phyloP scores from a whole-genome alignment of 2,113 vertebrate species.

The Fregetta grallaria region DNA sequence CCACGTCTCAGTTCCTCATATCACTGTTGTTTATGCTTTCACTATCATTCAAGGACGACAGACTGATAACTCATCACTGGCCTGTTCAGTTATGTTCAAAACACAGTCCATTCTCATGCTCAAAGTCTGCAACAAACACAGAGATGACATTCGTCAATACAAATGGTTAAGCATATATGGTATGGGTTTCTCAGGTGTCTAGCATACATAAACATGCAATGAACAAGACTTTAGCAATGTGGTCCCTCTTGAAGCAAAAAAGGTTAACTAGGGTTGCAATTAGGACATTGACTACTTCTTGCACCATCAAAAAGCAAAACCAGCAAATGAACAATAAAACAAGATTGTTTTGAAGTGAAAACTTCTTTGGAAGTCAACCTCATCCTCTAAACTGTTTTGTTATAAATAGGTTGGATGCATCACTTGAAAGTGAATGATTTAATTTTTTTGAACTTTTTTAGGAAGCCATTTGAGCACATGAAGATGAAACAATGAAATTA shows the following conservation, averaged over 20 bases:
- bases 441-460: background rate
- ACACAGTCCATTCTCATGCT: too few relatives aligned
- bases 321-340: background rate
- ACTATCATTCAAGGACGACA: too few relatives aligned
- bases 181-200: background rate
- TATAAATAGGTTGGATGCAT: background rate
- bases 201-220: background rate
- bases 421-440: background rate
- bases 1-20: too few relatives aligned
- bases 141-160: background rate
- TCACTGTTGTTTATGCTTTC: too few relatives aligned
- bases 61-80: too few relatives aligned
- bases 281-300: background rate
- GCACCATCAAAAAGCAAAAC: background rate
- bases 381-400: background rate
- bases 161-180: background rate
- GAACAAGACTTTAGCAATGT: background rate
- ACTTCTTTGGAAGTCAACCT: background rate
- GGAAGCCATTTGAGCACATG: background rate
- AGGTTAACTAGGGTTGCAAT: background rate
- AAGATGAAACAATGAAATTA: background rate
- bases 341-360: background rate
- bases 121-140: too few relatives aligned
- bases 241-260: background rate
- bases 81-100: too few relatives aligned